Base-by-base conservation (phyloP, 1,140 invertebrate genomes). In the Hirudo medicinalis region DNA sequence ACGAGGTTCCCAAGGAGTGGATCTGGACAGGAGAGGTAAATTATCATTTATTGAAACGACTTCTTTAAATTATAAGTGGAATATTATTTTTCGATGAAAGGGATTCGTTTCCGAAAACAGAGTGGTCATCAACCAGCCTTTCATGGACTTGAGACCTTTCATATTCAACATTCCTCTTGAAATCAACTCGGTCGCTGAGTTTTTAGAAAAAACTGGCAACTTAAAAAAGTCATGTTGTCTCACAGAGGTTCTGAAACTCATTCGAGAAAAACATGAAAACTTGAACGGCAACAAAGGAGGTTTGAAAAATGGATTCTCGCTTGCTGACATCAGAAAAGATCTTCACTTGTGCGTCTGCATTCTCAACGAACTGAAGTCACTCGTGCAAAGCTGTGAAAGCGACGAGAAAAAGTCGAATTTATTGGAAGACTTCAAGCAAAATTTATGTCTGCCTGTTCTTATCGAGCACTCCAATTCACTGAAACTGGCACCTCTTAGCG, bases 361-460 rank as follows among this genome's bases (percentile, higher is more conserved):
- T 36, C 43, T 74, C 29, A 74, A 74, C 63, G 73, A 74, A 68
- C 53, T 74, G 22, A 74, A 74, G 54, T 74, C 73, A n/a, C 29
- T 25, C 53, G 54, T 74, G 17, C 13, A 63, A 63, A 63, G 57
- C 20, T 63, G 57, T 22, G 57, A 63, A 63, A 54, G 22, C 11
- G 60, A 63, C n/a, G 70, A 71, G 54, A 69, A 74, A 19, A 54
- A 27, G 20, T 43, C 71, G 27, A 22, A 36, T n/a, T 27, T 36
- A 54, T 43, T 71, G 27, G 69, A 74, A 49, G 49, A 53, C 9
- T 63, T 63, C 20, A 8, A 22, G 19, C 66, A 70, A 27, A 27
- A 71, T 20, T 55, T 74, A 25, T 32, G 40, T n/a, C 25, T 74
- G 19, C 73, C 73, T 5, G 53, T 72, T 11, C 73, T 67, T 54